phyloP scores from a whole-genome alignment of 1,140 invertebrate genomes.

The Varroa destructor region DNA sequence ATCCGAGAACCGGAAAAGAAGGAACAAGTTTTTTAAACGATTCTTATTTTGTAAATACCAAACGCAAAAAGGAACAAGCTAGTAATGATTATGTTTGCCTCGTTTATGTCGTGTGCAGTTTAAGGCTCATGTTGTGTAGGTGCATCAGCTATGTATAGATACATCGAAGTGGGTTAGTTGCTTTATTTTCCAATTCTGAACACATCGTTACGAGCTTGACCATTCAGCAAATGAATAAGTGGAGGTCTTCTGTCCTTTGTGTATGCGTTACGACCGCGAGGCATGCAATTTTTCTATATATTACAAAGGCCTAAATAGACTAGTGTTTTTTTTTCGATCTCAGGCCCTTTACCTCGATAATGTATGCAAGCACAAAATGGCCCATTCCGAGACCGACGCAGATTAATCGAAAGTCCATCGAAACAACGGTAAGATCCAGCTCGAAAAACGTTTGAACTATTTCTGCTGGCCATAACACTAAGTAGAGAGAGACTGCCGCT shows the following conservation, averaged over 20 bases:
- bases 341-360: conserved; percentile 33
- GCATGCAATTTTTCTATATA: too few species aligned
- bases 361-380: conserved; percentile 31
- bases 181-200: too few species aligned
- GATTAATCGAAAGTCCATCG: conserved; percentile 28
- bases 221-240: too few species aligned
- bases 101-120: too few species aligned
- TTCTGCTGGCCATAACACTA: conserved; percentile 11
- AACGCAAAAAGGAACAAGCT: conserved; percentile 26
- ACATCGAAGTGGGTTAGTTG: too few species aligned
- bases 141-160: too few species aligned
- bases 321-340: conserved; percentile 29
- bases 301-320: too few species aligned
- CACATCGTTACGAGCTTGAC: too few species aligned
- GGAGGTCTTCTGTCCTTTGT: too few species aligned
- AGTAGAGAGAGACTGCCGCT: conserved; percentile 30
- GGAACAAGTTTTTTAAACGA: not conserved
- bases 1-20: not conserved
- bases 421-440: conserved; percentile 15
- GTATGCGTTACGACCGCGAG: too few species aligned
- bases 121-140: too few species aligned
- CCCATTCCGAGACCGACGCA: conserved; percentile 28
- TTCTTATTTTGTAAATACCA: not conserved
- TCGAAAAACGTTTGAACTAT: conserved; percentile 10
- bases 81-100: conserved; percentile 31